Percentiles rank a stretch among this genome's conserved stretches.
Conservation (phyloP, 2,113 vertebrate genomes). For the Pachyramphus minor region DNA sequence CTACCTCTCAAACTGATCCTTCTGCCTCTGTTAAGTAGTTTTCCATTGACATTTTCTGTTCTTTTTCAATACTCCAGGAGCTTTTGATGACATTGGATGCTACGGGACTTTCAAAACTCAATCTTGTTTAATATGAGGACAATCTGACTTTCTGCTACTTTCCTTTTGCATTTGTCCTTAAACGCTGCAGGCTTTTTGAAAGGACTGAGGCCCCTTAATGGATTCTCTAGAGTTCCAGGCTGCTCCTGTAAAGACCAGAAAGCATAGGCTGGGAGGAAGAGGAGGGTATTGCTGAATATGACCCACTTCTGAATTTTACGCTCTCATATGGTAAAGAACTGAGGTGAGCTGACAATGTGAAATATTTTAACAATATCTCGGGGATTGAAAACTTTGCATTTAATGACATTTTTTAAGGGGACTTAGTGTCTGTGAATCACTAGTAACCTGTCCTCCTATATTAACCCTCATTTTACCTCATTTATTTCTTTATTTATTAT, state of each 20-base stretch:
- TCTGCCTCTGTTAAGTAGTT: not conserved
- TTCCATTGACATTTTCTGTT: not conserved
- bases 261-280: not conserved
- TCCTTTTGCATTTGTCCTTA: not conserved
- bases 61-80: not conserved
- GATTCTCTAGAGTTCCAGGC: not conserved
- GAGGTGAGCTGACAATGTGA: not conserved
- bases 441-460: not conserved
- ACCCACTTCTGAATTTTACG: not conserved
- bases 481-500: not conserved
- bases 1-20: conserved; percentile 17
- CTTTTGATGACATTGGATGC: not conserved
- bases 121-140: not conserved
- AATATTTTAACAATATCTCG: not conserved
- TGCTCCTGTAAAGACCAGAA: not conserved
- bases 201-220: not conserved
- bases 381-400: not conserved
- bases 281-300: not conserved
- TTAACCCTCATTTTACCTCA: not conserved
- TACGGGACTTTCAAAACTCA: not conserved
- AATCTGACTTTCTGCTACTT: not conserved
- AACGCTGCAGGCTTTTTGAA: not conserved
- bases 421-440: not conserved
- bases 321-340: not conserved
- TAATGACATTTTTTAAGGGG: not conserved